phyloP scores from a whole-genome alignment of 2,888 invertebrate species.

The Strigamia transsilvanica region DNA sequence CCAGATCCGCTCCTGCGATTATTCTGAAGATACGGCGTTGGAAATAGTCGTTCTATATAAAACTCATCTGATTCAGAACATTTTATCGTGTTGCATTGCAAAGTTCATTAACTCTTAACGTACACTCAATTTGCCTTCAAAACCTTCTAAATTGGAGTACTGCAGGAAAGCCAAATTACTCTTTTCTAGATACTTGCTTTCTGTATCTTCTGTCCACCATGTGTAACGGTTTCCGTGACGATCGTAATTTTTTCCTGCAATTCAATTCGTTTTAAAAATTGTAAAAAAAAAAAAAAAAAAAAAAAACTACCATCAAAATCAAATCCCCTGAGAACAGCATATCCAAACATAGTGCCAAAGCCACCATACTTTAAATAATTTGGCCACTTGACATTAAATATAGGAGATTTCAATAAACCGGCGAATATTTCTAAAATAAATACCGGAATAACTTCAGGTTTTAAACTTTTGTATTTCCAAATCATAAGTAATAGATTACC shows the following conservation, averaged over 20 bases:
- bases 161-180: conserved; percentile 92
- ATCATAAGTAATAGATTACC: conserved; percentile 69
- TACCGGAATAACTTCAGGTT: neutral
- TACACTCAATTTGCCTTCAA: conserved; percentile 78
- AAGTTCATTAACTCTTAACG: conserved; percentile 59
- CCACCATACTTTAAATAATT: conserved; percentile 60
- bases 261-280: neutral
- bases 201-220: conserved; percentile 90
- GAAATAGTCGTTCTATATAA: neutral
- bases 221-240: conserved; percentile 88
- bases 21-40: neutral
- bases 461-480: neutral
- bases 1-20: neutral
- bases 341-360: conserved; percentile 63
- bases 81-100: too few species aligned
- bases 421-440: conserved; percentile 58
- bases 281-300: too few species aligned
- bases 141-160: conserved; percentile 87
- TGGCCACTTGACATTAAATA: conserved; percentile 62
- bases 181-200: conserved; percentile 80
- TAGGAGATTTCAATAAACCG: conserved; percentile 59
- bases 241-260: conserved; percentile 82
- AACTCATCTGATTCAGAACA: too few species aligned
- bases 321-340: conserved; percentile 66
- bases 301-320: conserved; percentile 61